These are phyloP conservation scores for Pipistrellus nathusii DNA, from an alignment of 2,797 vertebrate genomes.

Conservation along the genomic window DNA sequence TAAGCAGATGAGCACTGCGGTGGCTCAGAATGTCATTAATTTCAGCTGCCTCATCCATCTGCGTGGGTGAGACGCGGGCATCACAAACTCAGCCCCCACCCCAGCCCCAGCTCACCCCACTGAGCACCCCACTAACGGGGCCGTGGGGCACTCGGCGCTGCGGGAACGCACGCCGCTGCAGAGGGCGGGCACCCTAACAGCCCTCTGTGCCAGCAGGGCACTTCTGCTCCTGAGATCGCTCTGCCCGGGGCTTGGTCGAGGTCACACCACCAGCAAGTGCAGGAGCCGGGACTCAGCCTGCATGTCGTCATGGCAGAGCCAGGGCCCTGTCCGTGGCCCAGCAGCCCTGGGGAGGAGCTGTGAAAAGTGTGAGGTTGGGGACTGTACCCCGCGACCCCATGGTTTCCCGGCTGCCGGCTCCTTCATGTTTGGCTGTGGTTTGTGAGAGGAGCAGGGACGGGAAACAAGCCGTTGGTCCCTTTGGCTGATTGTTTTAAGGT, in stretches of 20 bases:
- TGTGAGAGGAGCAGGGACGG: neutral
- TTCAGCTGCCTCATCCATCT: constrained; percentile 85
- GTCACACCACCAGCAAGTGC: neutral
- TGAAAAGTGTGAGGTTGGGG: neutral
- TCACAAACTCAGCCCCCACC: neutral
- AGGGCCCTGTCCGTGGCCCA: neutral
- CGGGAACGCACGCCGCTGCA: neutral
- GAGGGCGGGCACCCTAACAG: neutral
- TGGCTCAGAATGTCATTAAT: constrained; percentile 86
- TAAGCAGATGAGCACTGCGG: constrained; percentile 88
- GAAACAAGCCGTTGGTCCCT: neutral
- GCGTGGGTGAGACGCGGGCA: constrained; percentile 63
- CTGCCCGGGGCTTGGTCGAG: neutral
- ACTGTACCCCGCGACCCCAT: neutral
- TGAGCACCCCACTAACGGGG: neutral
- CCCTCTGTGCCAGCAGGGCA: neutral
- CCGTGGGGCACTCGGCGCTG: neutral
- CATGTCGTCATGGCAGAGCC: neutral
- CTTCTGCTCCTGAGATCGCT: neutral
- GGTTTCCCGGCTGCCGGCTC: neutral
- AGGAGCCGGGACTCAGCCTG: neutral
- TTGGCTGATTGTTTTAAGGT: neutral
- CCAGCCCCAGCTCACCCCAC: neutral
- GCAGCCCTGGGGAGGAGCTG: neutral
- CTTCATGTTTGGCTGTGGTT: neutral